A percentile compares a stretch with the other conserved stretches of the same genome.
phyloP scores from a whole-genome alignment of 2,888 invertebrate genomes.

The Patella pellucida region DNA sequence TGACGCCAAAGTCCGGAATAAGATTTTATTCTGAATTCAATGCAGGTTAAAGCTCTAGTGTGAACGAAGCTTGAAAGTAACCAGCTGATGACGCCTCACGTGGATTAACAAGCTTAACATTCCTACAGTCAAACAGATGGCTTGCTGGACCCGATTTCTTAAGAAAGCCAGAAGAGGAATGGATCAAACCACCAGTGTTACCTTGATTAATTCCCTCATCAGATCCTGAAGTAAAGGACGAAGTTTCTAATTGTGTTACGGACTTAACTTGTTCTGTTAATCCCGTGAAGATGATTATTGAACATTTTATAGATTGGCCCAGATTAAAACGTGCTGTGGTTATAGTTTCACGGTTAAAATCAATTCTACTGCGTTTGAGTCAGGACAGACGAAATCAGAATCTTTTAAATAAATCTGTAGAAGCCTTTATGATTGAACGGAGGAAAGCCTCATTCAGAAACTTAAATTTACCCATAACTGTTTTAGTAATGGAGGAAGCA shows the following conservation, averaged over 20 bases:
- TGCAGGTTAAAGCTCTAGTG: no score
- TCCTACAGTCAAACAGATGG: slow-evolving; percentile 11
- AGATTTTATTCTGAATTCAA: no score
- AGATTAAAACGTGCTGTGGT: neutral
- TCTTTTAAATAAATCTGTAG: no score
- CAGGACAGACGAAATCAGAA: no score
- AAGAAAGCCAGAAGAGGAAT: slow-evolving; percentile 15
- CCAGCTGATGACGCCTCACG: slow-evolving; percentile 14
- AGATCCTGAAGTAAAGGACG: slow-evolving; percentile 16
- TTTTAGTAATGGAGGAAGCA: neutral
- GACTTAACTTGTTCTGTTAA: neutral
- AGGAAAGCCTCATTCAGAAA: no score
- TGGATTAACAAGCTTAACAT: neutral
- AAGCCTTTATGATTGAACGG: no score
- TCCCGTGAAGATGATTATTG: neutral
- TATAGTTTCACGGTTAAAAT: neutral
- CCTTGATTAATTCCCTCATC: neutral
- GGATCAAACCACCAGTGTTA: slow-evolving; percentile 18
- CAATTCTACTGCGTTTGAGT: neutral
- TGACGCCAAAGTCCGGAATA: no score
- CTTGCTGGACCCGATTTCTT: slow-evolving; percentile 20
- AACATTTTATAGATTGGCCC: neutral
- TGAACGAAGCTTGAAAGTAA: neutral
- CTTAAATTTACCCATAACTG: no score
- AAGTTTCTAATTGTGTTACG: neutral